Base-by-base conservation (phyloP, 2,113 vertebrate species). In the Accipiter cooperii region DNA sequence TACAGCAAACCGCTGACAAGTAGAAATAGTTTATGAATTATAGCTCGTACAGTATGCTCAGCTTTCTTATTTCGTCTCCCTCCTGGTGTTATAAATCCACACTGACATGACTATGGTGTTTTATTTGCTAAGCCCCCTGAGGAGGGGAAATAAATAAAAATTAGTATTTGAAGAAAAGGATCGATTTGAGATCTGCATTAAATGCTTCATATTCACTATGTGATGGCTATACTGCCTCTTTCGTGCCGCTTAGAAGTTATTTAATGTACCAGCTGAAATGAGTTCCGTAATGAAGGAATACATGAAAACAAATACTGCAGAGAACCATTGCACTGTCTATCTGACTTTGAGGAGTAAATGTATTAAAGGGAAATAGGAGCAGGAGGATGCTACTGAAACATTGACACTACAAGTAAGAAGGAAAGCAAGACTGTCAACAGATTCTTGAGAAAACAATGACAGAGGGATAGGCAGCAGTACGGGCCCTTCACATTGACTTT, bases 101-200 rank as follows among this genome's bases (percentile, higher is more conserved):
- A 29, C n/a, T 65, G 54, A 28, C 90, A 94, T 40, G 80, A 93
- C 87, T 94, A 57, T 20, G 29, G 28, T 95, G 89, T 92, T 97
- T 93, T 93, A 96, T 95, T 97, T 94, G 18, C 79, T 95, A 86
- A 96, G 57, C 26, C 63, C 34, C 63, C 21, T 31, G 77, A 66
- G 60, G 79, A 81, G 63, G 29, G 12, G 66, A 96, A 97, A 97
- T 96, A 96, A 97, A 97, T 96, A 97, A 97, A 97, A 96, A 95
- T 77, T 87, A 94, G 31, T 92, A 93, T 93, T 96, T 93, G 49
- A 85, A 29, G 61, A 42, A 89, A 96, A 91, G 49, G 49, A 96
- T 95, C 9, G 6, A 97, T 96, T 91, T 66, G 74, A 91, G 42
- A 92, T 94, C 93, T 96, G 61, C 87, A 64, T 91, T 80, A 96